phyloP scores from a whole-genome alignment of 2,888 invertebrate genomes.

The Trichogramma dendrolimi region DNA sequence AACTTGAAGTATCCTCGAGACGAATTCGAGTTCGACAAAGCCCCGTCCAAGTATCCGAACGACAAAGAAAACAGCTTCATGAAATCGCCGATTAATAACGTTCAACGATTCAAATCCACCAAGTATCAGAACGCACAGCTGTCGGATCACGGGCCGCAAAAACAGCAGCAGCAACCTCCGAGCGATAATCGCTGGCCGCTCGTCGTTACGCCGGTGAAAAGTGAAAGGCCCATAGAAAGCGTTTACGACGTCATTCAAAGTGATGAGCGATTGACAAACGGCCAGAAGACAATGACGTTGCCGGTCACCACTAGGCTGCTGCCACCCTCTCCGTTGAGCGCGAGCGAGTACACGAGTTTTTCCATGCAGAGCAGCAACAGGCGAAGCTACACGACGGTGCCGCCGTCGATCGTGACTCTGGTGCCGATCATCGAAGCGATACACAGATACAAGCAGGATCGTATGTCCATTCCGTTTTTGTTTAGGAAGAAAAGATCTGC shows the following conservation, averaged over 20 bases:
- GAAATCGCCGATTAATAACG: too few species aligned
- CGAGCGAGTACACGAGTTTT: conserved; percentile 33
- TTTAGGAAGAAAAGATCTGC: conserved; percentile 23
- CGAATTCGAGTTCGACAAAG: too few species aligned
- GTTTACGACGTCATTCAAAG: conserved; percentile 4
- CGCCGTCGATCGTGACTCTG: conserved; percentile 1
- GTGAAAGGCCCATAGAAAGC: conserved; percentile 22
- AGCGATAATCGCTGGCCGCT: conserved; percentile 2
- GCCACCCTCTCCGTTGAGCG: conserved; percentile 32
- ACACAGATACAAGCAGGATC: conserved; percentile 8
- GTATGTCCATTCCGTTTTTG: conserved; percentile 17
- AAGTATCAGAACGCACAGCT: conserved; percentile 14
- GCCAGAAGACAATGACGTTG: not conserved
- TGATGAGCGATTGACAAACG: not conserved
- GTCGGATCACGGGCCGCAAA: not conserved
- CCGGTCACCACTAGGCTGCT: conserved; percentile 29
- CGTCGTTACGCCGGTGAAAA: conserved; percentile 22
- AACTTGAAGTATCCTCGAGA: too few species aligned
- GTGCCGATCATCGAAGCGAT: conserved; percentile 25
- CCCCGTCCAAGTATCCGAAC: too few species aligned
- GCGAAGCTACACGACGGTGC: not conserved
- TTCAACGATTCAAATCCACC: too few species aligned
- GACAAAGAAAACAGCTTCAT: too few species aligned
- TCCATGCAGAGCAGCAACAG: not conserved
- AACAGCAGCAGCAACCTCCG: not conserved